Evolutionary conservation across 2,113 vertebrate genomes (phyloP).

Genomic region (Cavia aperea): DNA sequence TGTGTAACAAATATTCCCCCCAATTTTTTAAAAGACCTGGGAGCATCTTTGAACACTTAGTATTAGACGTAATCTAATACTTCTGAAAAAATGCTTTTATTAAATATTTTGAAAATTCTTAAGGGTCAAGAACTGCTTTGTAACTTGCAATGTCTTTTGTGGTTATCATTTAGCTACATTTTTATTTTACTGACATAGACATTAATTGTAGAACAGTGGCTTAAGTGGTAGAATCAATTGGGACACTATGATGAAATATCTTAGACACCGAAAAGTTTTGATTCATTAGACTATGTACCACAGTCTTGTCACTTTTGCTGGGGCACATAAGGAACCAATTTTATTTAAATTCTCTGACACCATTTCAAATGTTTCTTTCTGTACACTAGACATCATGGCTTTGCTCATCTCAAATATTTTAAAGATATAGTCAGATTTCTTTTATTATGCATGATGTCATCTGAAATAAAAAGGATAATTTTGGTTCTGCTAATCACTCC

Average conservation of each 20-base stretch:
- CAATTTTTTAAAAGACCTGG: not conserved
- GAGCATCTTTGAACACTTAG: not conserved
- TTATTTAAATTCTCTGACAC: not conserved
- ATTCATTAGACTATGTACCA: not conserved
- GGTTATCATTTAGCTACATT: not conserved
- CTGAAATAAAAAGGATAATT: not conserved
- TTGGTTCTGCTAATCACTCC: not conserved
- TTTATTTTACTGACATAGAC: not conserved
- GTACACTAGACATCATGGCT: not conserved
- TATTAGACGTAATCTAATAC: conserved; percentile 1
- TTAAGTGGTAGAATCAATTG: not conserved
- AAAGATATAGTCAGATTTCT: not conserved
- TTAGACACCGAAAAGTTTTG: not conserved
- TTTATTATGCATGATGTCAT: not conserved
- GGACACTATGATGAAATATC: not conserved
- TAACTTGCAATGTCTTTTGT: not conserved
- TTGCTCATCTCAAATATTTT: not conserved
- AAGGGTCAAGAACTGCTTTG: not conserved
- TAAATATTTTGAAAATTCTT: not conserved
- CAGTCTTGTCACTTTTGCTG: not conserved
- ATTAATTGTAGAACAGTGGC: not conserved
- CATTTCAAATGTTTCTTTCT: not conserved
- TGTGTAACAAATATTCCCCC: not conserved
- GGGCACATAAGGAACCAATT: not conserved
- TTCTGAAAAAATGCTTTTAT: not conserved